Percentiles rank a stretch among this genome's conserved stretches.
Conservation (phyloP, 2,888 invertebrate genomes). For the Latrodectus hesperus region DNA sequence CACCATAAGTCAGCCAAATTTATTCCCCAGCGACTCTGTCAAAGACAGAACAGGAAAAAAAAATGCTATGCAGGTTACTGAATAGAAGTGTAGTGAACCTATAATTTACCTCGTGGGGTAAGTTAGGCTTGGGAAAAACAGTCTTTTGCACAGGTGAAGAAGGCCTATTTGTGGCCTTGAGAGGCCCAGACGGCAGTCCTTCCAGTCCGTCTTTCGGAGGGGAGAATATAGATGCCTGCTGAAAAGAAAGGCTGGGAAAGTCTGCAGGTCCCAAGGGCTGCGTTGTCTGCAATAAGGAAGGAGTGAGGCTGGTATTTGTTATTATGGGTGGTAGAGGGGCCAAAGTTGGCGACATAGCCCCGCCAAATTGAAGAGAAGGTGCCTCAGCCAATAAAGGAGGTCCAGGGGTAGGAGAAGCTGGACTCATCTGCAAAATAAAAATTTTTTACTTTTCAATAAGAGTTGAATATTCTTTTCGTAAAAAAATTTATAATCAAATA, state of each 20-base stretch:
- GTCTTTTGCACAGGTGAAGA: conserved; percentile 48
- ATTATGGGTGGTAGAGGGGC: conserved; percentile 81
- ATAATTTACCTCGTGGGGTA: conserved; percentile 50
- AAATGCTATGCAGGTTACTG: too few species aligned
- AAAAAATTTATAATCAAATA: too few species aligned
- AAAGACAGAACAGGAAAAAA: too few species aligned
- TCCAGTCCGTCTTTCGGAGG: conserved; percentile 12
- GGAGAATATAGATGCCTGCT: conserved; percentile 61
- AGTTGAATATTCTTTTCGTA: too few species aligned
- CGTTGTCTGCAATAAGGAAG: conserved; percentile 28
- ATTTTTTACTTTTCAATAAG: background rate
- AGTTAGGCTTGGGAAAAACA: conserved; percentile 51
- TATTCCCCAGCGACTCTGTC: too few species aligned
- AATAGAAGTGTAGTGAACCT: too few species aligned
- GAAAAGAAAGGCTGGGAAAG: conserved; percentile 38
- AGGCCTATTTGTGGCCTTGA: conserved; percentile 12
- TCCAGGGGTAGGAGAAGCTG: conserved; percentile 54
- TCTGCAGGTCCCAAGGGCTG: conserved; percentile 1
- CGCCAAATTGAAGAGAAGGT: conserved; percentile 54
- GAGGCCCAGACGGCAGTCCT: background rate
- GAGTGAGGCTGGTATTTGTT: conserved; percentile 16
- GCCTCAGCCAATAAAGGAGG: conserved; percentile 38
- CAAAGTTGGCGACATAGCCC: conserved; percentile 76
- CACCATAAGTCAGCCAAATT: too few species aligned
- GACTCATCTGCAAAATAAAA: conserved; percentile 41